Evolutionary conservation across 2,888 invertebrate genomes (phyloP).

Genomic region (Drosophila tanythrix): DNA sequence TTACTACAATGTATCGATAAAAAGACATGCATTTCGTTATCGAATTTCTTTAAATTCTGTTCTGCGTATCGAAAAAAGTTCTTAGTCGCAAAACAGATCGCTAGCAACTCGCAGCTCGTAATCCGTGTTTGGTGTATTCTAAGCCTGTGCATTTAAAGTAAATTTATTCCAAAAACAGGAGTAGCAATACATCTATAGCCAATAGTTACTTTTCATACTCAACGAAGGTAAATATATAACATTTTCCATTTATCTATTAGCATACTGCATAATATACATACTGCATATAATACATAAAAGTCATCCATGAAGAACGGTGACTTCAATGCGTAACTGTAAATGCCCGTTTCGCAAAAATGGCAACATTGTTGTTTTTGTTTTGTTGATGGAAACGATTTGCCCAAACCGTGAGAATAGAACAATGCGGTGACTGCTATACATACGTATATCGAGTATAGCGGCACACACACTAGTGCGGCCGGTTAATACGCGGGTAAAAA

Average conservation of each 20-base stretch:
- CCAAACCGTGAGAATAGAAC: slow-evolving; percentile 39
- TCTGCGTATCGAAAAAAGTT: slow-evolving; percentile 35
- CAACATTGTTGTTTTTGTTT: slow-evolving; percentile 23
- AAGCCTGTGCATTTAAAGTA: slow-evolving; percentile 71
- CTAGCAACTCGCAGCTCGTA: slow-evolving; percentile 32
- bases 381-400: slow-evolving; percentile 58
- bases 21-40: slow-evolving; percentile 3
- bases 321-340: slow-evolving; percentile 5
- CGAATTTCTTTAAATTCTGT: slow-evolving; percentile 6
- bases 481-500: slow-evolving; percentile 43
- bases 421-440: slow-evolving; percentile 21
- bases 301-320: slow-evolving; percentile 1
- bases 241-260: not conserved
- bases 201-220: slow-evolving; percentile 25
- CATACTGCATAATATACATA: not conserved
- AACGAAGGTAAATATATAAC: slow-evolving; percentile 44
- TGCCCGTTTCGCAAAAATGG: slow-evolving; percentile 8
- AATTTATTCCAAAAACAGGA: slow-evolving; percentile 71
- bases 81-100: slow-evolving; percentile 61
- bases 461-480: slow-evolving; percentile 31
- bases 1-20: slow-evolving; percentile 23
- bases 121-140: slow-evolving; percentile 37
- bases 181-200: slow-evolving; percentile 34
- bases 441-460: slow-evolving; percentile 5
- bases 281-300: not conserved